Evolutionary conservation across 2,888 invertebrate genomes (phyloP).

Genomic region (Leptopilina myrica): DNA sequence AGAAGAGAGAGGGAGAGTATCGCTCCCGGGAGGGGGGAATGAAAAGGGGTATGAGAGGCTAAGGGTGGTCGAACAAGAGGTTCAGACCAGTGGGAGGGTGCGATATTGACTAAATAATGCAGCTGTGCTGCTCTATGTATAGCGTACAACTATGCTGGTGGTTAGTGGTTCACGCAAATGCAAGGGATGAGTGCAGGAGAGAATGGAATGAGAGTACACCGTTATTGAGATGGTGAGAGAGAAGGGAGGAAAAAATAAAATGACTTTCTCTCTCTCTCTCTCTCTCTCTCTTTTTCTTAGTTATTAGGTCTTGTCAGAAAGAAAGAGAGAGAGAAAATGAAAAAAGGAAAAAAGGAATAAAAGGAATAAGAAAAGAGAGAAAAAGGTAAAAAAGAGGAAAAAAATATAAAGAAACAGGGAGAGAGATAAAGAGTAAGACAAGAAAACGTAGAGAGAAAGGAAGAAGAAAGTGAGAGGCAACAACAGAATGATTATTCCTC

Average conservation of each 20-base stretch:
- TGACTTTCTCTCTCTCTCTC: no score
- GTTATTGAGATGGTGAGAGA: background rate
- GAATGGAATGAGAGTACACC: background rate
- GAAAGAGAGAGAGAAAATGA: background rate
- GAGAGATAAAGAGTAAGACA: no score
- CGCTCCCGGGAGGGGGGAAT: background rate
- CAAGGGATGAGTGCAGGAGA: constrained; percentile 31
- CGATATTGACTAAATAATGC: constrained; percentile 71
- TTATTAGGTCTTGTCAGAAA: no score
- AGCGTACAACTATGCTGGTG: constrained; percentile 40
- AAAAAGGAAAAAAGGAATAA: background rate
- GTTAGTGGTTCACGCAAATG: constrained; percentile 42
- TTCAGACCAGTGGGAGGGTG: constrained; percentile 53
- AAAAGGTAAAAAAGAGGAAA: background rate
- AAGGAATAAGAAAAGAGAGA: background rate
- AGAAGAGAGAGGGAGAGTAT: constrained; percentile 5
- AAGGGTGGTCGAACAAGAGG: constrained; percentile 46
- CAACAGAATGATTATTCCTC: no score
- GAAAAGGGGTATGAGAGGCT: constrained; percentile 44
- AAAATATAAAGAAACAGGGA: background rate
- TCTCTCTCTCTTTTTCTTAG: no score
- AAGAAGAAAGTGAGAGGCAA: no score
- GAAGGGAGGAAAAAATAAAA: background rate
- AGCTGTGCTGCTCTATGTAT: constrained; percentile 55
- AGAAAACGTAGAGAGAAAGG: no score